phyloP scores from a whole-genome alignment of 2,113 vertebrate genomes.

The Amblyopsis rosae region DNA sequence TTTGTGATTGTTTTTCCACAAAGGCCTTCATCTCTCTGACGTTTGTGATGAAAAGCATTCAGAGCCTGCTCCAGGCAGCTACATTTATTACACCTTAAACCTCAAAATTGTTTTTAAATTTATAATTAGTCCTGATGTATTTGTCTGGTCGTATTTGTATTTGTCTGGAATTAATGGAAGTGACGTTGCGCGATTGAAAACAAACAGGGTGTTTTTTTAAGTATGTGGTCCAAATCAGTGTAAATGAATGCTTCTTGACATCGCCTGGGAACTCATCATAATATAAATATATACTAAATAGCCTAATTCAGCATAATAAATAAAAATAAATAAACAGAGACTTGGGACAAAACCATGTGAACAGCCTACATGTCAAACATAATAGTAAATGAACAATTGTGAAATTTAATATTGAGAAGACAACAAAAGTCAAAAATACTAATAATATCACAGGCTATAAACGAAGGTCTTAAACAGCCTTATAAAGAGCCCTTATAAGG shows the following conservation, averaged over 20 bases:
- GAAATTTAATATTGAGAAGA: conserved; percentile 28
- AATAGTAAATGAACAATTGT: conserved; percentile 26
- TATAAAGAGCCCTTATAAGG: neutral
- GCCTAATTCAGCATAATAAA: too few relatives aligned
- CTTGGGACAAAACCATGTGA: too few relatives aligned
- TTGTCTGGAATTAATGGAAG: too few relatives aligned
- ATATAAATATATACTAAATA: too few relatives aligned
- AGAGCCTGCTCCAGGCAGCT: conserved; percentile 14
- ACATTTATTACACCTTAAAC: conserved; percentile 25
- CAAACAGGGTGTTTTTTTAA: too few relatives aligned
- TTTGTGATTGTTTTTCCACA: conserved; percentile 53
- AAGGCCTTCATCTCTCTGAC: conserved; percentile 30
- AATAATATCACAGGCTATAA: conserved; percentile 4
- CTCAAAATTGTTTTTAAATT: conserved; percentile 29
- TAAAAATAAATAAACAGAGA: too few relatives aligned
- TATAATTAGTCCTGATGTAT: conserved; percentile 22
- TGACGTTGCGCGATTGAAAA: too few relatives aligned
- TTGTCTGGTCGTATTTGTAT: too few relatives aligned
- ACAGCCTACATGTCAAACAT: too few relatives aligned
- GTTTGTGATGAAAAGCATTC: conserved; percentile 41
- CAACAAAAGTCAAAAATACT: neutral
- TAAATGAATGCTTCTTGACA: too few relatives aligned
- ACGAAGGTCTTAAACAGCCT: conserved; percentile 12
- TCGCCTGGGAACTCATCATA: too few relatives aligned
- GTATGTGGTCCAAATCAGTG: too few relatives aligned